These are phyloP conservation scores for Oceanites oceanicus DNA, from an alignment of 2,113 vertebrate genomes.

Conservation along the genomic window DNA sequence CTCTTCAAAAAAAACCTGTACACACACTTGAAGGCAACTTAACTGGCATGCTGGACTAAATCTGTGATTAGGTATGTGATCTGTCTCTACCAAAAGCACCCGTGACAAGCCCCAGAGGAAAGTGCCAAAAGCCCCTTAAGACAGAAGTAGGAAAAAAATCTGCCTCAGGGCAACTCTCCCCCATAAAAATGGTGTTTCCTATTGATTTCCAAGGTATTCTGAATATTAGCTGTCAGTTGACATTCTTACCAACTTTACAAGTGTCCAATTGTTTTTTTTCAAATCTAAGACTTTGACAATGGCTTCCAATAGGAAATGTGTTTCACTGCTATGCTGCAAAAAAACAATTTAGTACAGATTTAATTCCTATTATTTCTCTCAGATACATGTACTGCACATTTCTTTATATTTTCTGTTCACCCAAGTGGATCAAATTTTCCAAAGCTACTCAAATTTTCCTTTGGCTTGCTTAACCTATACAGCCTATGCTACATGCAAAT, in stretches of 20 bases:
- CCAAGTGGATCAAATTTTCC: neutral
- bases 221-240: neutral
- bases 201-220: neutral
- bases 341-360: neutral
- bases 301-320: neutral
- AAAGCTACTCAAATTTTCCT: neutral
- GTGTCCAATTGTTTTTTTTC: neutral
- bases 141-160: neutral
- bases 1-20: neutral
- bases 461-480: neutral
- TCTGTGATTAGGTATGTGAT: neutral
- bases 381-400: neutral
- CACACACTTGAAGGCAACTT: neutral
- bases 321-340: neutral
- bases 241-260: neutral
- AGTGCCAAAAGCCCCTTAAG: neutral
- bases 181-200: neutral
- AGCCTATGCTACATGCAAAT: neutral
- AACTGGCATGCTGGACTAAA: neutral
- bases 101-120: neutral
- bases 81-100: neutral
- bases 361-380: neutral
- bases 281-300: neutral
- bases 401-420: neutral
- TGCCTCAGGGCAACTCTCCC: neutral